Evolutionary conservation across 2,113 vertebrate genomes (phyloP).

Genomic region (Sander lucioperca): DNA sequence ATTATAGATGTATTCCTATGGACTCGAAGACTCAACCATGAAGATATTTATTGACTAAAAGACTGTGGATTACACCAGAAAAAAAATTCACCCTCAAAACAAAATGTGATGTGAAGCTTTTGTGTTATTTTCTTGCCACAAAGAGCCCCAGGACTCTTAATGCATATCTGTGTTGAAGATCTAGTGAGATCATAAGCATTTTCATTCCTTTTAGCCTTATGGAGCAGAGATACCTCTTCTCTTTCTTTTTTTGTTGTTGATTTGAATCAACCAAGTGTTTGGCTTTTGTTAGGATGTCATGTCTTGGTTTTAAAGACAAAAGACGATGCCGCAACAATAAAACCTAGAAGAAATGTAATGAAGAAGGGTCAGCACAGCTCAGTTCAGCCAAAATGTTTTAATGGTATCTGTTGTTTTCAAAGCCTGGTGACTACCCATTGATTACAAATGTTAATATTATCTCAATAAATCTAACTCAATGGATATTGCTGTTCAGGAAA

Average conservation of each 20-base stretch:
- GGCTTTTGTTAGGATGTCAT: conserved; percentile 68
- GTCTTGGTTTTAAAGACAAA: conserved; percentile 75
- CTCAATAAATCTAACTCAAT: conserved; percentile 87
- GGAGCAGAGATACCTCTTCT: conserved; percentile 62
- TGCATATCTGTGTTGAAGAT: conserved; percentile 79
- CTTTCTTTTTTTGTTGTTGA: conserved; percentile 51
- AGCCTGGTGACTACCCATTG: conserved; percentile 79
- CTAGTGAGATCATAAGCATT: conserved; percentile 73
- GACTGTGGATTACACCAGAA: conserved; percentile 65
- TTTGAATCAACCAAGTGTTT: conserved; percentile 70
- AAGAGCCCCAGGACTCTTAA: conserved; percentile 71
- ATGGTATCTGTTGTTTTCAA: conserved; percentile 83
- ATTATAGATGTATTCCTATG: conserved; percentile 76
- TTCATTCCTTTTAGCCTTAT: conserved; percentile 80
- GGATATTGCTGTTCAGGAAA: conserved; percentile 56
- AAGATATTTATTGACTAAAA: conserved; percentile 77
- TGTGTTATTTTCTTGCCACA: conserved; percentile 73
- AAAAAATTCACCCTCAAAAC: conserved; percentile 57
- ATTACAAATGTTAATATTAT: conserved; percentile 87
- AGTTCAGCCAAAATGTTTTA: conserved; percentile 79
- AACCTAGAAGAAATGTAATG: conserved; percentile 58
- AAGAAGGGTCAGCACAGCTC: conserved; percentile 64
- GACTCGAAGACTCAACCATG: conserved; percentile 65
- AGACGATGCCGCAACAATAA: conserved; percentile 50
- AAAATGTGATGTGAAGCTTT: conserved; percentile 78